A percentile compares a stretch with the other conserved stretches of the same genome.
Evolutionary conservation across 2,888 invertebrate genomes (phyloP).

Genomic region (Cantharis rustica): DNA sequence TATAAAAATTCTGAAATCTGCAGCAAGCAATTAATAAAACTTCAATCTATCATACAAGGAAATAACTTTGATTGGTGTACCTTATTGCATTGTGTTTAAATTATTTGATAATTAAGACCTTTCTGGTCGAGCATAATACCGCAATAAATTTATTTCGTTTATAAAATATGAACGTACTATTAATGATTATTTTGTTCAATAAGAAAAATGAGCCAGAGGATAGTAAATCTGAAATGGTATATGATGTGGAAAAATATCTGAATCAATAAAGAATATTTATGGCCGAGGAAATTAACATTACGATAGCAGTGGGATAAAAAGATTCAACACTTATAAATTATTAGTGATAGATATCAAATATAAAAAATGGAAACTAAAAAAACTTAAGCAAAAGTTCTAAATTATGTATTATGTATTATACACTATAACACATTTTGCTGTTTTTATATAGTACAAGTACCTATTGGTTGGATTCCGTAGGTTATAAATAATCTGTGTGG

Average conservation of each 20-base stretch:
- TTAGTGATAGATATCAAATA: background rate
- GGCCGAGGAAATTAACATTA: background rate
- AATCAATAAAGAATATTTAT: constrained; percentile 15
- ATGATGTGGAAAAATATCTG: constrained; percentile 1
- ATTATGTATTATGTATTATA: background rate
- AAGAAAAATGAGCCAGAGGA: background rate
- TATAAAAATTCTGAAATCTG: background rate
- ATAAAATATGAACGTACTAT: background rate
- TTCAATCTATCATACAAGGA: background rate
- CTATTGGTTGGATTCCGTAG: no score
- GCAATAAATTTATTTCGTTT: background rate
- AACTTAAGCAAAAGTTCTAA: background rate
- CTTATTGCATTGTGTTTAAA: background rate
- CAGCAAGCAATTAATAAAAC: background rate
- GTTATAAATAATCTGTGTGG: no score
- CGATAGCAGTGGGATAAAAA: constrained; percentile 2
- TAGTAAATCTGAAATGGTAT: constrained; percentile 9
- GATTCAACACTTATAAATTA: constrained; percentile 5
- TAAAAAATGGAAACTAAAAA: background rate
- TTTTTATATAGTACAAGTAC: background rate
- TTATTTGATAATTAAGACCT: background rate
- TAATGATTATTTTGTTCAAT: background rate
- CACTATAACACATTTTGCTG: background rate
- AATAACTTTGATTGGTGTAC: no score
- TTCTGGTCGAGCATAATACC: background rate